phyloP scores from a whole-genome alignment of 2,113 vertebrate genomes.

The Craseonycteris thonglongyai region DNA sequence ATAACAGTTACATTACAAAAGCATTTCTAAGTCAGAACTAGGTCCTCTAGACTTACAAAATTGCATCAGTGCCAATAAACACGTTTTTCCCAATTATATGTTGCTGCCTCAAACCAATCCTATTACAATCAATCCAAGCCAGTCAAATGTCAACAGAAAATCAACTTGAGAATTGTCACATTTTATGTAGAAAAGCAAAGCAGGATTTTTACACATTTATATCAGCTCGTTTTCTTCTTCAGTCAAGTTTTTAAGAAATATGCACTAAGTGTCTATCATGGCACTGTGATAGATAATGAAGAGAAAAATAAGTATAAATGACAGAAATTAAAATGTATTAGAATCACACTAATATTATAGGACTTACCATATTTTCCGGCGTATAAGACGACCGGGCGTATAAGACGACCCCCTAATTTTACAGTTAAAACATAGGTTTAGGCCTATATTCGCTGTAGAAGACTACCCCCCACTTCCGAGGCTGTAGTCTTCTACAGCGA shows the following conservation, averaged over 20 bases:
- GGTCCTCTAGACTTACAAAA: neutral
- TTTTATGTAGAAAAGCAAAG: neutral
- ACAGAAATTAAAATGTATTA: neutral
- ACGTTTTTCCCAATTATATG: neutral
- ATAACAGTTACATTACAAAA: neutral
- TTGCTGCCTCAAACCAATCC: neutral
- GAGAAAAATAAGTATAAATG: neutral
- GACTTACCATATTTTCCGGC: no score
- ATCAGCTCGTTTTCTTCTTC: neutral
- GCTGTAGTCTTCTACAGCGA: no score
- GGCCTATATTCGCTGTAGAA: no score
- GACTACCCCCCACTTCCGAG: no score
- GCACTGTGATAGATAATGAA: neutral
- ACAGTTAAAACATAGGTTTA: no score
- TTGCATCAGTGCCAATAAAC: neutral
- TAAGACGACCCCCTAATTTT: no score
- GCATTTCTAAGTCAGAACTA: neutral
- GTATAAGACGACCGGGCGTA: no score
- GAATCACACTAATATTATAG: neutral
- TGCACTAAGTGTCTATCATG: neutral
- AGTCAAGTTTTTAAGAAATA: neutral
- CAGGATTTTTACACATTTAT: neutral
- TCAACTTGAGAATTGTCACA: neutral
- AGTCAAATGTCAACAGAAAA: neutral
- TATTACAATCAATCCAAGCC: neutral